Conservation (phyloP, 2,797 vertebrate species). For the Paguma larvata region DNA sequence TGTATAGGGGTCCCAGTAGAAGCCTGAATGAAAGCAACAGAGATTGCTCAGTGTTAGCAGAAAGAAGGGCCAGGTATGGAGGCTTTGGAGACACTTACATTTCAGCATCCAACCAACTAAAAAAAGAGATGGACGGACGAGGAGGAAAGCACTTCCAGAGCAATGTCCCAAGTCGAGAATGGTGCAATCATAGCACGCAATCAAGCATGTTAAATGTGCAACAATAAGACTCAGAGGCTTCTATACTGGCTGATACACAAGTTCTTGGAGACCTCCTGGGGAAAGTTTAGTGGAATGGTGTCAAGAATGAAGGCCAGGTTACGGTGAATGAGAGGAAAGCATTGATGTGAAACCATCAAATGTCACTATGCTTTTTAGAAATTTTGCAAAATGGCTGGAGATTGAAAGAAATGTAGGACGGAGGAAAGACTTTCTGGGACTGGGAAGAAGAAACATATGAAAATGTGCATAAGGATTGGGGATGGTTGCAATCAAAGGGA, state of each 20-base stretch:
- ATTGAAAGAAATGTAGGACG: background rate
- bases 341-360: background rate
- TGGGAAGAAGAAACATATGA: conserved; percentile 14
- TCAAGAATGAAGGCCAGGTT: background rate
- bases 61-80: background rate
- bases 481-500: background rate
- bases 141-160: background rate
- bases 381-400: background rate
- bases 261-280: background rate
- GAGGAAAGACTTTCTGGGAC: background rate
- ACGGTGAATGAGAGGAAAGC: background rate
- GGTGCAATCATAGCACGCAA: background rate
- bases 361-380: background rate
- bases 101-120: background rate
- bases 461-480: background rate
- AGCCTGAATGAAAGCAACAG: background rate
- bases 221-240: background rate
- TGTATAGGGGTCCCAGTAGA: background rate
- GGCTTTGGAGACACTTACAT: background rate
- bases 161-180: background rate
- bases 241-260: background rate
- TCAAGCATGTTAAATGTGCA: background rate
- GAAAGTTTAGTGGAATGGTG: background rate
- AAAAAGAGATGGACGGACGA: background rate
- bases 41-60: background rate